Evolutionary conservation across 2,797 vertebrate species (phyloP).

Genomic region (Molothrus aeneus): DNA sequence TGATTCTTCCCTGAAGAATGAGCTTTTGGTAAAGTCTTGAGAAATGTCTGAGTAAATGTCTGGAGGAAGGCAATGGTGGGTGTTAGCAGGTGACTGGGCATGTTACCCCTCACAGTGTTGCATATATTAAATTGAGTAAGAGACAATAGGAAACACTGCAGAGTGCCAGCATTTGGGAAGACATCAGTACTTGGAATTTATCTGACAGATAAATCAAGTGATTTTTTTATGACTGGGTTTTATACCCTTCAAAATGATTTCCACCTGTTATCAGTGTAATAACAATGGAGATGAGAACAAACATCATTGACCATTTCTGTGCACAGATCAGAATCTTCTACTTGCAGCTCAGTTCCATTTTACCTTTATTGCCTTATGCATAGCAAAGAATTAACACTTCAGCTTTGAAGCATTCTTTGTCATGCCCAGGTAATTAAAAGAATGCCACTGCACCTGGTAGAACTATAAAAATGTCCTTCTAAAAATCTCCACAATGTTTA

Average conservation of each 20-base stretch:
- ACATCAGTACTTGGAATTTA: neutral
- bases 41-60: neutral
- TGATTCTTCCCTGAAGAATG: neutral
- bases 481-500: conserved; percentile 36
- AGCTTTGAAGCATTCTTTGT: neutral
- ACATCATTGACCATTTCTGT: neutral
- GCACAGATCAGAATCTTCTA: neutral
- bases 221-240: neutral
- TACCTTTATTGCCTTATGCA: neutral
- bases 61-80: neutral
- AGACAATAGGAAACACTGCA: neutral
- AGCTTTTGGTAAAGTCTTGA: neutral
- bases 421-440: conserved; percentile 41
- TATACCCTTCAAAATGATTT: neutral
- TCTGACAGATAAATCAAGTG: neutral
- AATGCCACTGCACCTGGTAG: conserved; percentile 23
- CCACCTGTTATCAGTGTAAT: neutral
- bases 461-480: conserved; percentile 44
- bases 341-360: neutral
- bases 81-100: neutral
- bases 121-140: neutral
- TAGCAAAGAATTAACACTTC: neutral
- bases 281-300: neutral
- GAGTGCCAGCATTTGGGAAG: neutral
- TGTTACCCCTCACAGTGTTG: neutral